These are phyloP conservation scores for Semaprochilodus insignis DNA, from an alignment of 2,797 vertebrate genomes.

Conservation along the genomic window DNA sequence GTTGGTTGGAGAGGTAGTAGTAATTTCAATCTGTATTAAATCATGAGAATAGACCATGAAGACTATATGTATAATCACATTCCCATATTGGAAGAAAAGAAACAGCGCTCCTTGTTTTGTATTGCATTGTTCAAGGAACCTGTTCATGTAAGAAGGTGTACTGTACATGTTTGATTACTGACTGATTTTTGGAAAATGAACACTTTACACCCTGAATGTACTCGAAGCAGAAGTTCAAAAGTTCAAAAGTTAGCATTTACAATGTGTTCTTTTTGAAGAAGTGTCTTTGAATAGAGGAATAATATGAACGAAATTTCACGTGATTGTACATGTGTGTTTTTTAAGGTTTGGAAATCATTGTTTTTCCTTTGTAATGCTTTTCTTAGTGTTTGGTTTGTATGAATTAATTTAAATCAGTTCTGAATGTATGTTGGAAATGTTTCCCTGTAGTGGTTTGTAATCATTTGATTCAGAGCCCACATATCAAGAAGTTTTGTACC, in stretches of 20 bases:
- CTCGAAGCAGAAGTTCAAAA: neutral
- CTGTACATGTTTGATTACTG: neutral
- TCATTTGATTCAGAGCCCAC: neutral
- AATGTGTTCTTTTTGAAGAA: neutral
- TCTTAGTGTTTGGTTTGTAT: neutral
- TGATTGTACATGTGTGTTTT: neutral
- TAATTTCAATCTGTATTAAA: conserved; percentile 1
- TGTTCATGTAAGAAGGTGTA: neutral
- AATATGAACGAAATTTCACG: neutral
- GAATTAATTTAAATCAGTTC: neutral
- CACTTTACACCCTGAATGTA: neutral
- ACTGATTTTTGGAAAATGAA: neutral
- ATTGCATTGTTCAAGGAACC: neutral
- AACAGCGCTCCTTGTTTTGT: neutral
- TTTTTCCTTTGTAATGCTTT: neutral
- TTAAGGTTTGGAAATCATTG: neutral
- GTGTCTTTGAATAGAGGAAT: neutral
- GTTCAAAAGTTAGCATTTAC: too few species aligned
- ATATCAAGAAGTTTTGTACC: neutral
- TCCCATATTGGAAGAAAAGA: conserved; percentile 2
- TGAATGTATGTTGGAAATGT: neutral
- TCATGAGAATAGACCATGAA: neutral
- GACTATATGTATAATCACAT: neutral
- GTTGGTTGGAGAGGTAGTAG: neutral
- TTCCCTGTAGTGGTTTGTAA: neutral